Base-by-base conservation (phyloP, 1,140 invertebrate genomes). In the Drosophila ficusphila region DNA sequence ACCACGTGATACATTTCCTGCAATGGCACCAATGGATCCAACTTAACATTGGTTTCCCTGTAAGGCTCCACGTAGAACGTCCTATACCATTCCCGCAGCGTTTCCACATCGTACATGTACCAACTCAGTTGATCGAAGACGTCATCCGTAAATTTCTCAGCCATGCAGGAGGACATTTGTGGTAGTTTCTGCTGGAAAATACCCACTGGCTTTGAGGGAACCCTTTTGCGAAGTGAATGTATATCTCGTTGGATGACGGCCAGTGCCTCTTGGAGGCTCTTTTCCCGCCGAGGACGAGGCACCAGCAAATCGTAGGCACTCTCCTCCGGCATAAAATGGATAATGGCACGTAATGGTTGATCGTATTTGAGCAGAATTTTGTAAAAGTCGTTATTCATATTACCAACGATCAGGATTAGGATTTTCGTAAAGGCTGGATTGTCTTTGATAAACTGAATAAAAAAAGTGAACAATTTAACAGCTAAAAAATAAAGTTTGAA, bases 51-150 rank as follows among this genome's bases (percentile, higher is more conserved):
- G 11, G 56, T 81, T 49, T 70, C 47, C 3, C 54, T 12, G 31
- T 49, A 90, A 0, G 75, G 77, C 5, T 65, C 61, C 1, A 78
- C 31, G 58, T 90, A 90, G 21, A 68, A 90, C 0, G 48, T n/a
- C 2, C 53, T 23, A 38, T 90, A 90, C 36, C 86, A 72, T 6
- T 90, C 54, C 5, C 69, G 21, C 12, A 90, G 29, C 6, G 61
- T 64, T 9, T 90, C 78, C 12, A 90, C 46, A 56, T 90, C 89
- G 42, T 89, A 90, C 12, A 90, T 18, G 42, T 58, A 89, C 72
- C 79, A 89, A 6, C 53, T 76, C 0, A 90, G 47, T 65, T 90
- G 85, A 60, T 88, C 61, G 25, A 83, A 90, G 3, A 90, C 57
- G 1, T 83, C 60, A 0, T 41, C n/a, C 0, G 67, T n/a, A 18